A percentile compares a stretch with the other conserved stretches of the same genome.
Evolutionary conservation across 2,888 invertebrate species (phyloP).

Genomic region (Isoperla grammatica): DNA sequence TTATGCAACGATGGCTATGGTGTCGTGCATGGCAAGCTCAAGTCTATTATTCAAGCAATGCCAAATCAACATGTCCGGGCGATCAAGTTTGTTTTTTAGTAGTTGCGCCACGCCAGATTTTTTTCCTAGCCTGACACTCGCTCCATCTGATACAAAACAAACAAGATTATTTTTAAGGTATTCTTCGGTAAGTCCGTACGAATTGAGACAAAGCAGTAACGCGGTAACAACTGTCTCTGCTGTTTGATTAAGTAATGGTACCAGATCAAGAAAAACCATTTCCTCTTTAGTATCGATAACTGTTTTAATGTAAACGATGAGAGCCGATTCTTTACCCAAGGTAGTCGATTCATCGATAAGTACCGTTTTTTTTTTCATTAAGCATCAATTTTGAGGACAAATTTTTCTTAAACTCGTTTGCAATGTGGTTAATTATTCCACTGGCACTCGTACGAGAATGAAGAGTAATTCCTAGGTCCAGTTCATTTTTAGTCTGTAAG

Average conservation of each 20-base stretch:
- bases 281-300: not conserved
- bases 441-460: constrained; percentile 1
- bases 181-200: constrained; percentile 7
- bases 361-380: not conserved
- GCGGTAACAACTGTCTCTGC: not conserved
- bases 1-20: too few species aligned
- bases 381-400: not conserved
- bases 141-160: constrained; percentile 21
- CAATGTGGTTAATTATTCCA: constrained; percentile 13
- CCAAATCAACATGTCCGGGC: constrained; percentile 25
- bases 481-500: constrained; percentile 5
- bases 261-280: constrained; percentile 4
- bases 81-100: constrained; percentile 17
- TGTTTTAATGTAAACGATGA: too few species aligned
- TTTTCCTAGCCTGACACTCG: constrained; percentile 27
- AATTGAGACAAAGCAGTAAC: not conserved
- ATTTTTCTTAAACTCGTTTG: constrained; percentile 3
- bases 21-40: constrained; percentile 23
- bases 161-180: constrained; percentile 24
- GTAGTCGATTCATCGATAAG: constrained; percentile 16
- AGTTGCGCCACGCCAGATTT: constrained; percentile 27
- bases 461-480: not conserved
- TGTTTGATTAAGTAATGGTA: not conserved
- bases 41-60: constrained; percentile 27
- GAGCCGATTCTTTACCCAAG: not conserved